Evolutionary conservation across 2,113 vertebrate genomes (phyloP).

Genomic region (Colaptes auratus): DNA sequence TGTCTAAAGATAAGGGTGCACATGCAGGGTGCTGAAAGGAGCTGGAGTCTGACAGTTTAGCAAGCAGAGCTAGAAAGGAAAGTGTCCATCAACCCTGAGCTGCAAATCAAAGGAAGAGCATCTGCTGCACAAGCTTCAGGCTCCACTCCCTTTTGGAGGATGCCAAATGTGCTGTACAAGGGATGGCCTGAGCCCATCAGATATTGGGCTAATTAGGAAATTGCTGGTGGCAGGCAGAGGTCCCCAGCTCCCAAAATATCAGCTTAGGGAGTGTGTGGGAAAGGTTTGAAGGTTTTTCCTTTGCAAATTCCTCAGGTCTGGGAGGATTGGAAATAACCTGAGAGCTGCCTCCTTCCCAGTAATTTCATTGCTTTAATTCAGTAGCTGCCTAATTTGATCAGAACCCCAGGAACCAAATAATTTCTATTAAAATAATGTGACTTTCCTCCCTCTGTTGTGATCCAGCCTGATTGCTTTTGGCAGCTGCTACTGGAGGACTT

Average conservation of each 20-base stretch:
- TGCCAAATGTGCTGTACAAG: background rate
- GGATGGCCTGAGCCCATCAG: background rate
- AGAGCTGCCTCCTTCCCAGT: slow-evolving; percentile 6
- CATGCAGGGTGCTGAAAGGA: background rate
- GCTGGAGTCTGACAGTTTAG: background rate
- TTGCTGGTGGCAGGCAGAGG: slow-evolving; percentile 42
- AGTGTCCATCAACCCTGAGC: background rate
- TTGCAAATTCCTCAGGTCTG: background rate
- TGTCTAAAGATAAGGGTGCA: background rate
- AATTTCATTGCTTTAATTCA: slow-evolving; percentile 69
- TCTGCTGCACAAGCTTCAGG: background rate
- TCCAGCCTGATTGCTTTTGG: slow-evolving; percentile 40
- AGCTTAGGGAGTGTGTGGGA: background rate
- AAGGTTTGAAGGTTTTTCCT: background rate
- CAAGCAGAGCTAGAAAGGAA: background rate
- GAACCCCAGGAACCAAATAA: slow-evolving; percentile 39
- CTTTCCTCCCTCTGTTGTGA: slow-evolving; percentile 33
- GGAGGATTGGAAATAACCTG: slow-evolving; percentile 39
- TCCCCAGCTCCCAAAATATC: slow-evolving; percentile 23
- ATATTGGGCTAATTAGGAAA: slow-evolving; percentile 43
- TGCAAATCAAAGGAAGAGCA: background rate
- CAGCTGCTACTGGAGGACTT: slow-evolving; percentile 4
- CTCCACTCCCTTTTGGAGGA: background rate
- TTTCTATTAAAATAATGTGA: slow-evolving; percentile 56
- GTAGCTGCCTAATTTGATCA: slow-evolving; percentile 66